phyloP scores from a whole-genome alignment of 2,888 invertebrate genomes.

The Enchytraeus crypticus region DNA sequence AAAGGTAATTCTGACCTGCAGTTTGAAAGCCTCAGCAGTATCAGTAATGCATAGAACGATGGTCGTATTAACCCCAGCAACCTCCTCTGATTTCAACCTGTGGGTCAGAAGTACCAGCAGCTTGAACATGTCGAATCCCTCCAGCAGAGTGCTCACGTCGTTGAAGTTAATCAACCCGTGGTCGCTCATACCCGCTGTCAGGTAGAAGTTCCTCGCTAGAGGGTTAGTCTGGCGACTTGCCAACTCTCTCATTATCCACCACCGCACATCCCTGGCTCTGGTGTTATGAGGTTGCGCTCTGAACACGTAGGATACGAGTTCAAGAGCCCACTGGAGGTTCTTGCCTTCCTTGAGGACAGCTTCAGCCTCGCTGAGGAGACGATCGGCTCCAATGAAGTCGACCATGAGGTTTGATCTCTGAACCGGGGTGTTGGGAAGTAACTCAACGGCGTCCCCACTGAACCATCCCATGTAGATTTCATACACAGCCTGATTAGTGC shows the following conservation, averaged over 20 bases:
- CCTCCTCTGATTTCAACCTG: slow-evolving; percentile 28
- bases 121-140: not conserved
- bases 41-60: slow-evolving; percentile 26
- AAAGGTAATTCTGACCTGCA: slow-evolving; percentile 33
- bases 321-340: slow-evolving; percentile 37
- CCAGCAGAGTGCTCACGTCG: not conserved
- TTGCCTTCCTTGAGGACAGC: slow-evolving; percentile 25
- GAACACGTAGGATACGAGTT: slow-evolving; percentile 29
- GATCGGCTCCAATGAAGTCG: slow-evolving; percentile 25
- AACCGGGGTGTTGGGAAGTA: slow-evolving; percentile 5
- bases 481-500: slow-evolving; percentile 18
- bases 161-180: slow-evolving; percentile 18
- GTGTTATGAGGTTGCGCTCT: slow-evolving; percentile 3
- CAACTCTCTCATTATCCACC: slow-evolving; percentile 9
- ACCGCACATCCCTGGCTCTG: slow-evolving; percentile 5
- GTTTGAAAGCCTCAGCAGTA: slow-evolving; percentile 20
- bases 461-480: slow-evolving; percentile 25
- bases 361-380: slow-evolving; percentile 17
- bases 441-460: slow-evolving; percentile 21
- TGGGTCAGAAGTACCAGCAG: slow-evolving; percentile 27
- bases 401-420: slow-evolving; percentile 32
- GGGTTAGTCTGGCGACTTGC: slow-evolving; percentile 29
- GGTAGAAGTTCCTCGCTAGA: slow-evolving; percentile 35
- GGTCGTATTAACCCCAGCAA: slow-evolving; percentile 13
- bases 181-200: slow-evolving; percentile 33